Evolutionary conservation across 1,140 invertebrate genomes (phyloP), one percentile per base, ranked within the genome.

Genomic region (Druon quercuslanigerum): DNA sequence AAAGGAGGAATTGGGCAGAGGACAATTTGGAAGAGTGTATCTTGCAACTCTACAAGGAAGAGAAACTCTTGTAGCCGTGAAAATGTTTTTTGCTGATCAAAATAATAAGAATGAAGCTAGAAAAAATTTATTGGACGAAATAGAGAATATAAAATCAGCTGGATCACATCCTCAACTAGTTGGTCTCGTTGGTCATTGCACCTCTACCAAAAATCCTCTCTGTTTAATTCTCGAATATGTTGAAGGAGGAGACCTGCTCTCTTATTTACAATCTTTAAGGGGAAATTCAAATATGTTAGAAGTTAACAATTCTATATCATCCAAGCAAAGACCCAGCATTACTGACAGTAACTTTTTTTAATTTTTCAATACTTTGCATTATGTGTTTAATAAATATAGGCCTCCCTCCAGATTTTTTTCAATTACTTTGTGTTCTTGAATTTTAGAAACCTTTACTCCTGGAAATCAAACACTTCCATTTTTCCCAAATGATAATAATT

Each of bases 211-310:
- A 78, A 84, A 82, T 74, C 96, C 93, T 16, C 93, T 92, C 83
- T 94, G 94, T 51, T 94, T 97, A 71, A 92, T 97, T 1, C 93
- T 97, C 90, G 96, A 97, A 85, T 96, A 95, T 83, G 94, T 96
- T 17, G 94, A 95, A 0, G 94, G 94, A 74, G 96, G 96, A 3
- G 96, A 96, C 88, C 90, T 98, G 57, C 94, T 96, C 71, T 92
- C 92, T 2, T 94, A 95, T 85, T 87, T 94, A 13, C 87, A 90
- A 51, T 70, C 57, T 13, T 50, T 92, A 70, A 85, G 90, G 70
- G 80, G 88, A 51, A 82, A 87, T 66, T 86, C 86, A 82, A 78
- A 20, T 84, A 85, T 51, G 19, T 70, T 12, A 25, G 33, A 51
- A 52, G 52, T 33, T n/a, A 52, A 40, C 54, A 19, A 54, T 73